These are phyloP conservation scores for Aleiodes sp. DNA, from an alignment of 1,140 invertebrate genomes.

Conservation along the genomic window DNA sequence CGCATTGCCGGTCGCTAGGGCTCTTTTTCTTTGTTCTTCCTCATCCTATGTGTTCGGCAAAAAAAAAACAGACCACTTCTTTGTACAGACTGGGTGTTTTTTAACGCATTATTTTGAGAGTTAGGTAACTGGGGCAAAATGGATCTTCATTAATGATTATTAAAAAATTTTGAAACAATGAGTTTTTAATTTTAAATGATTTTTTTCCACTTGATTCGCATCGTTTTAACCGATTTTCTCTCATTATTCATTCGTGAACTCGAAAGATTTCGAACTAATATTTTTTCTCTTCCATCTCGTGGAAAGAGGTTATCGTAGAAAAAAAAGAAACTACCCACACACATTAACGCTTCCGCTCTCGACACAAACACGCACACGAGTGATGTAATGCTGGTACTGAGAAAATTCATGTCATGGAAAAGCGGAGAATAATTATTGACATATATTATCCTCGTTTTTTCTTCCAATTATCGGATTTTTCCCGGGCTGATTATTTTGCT, in stretches of 20 bases:
- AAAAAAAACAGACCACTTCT: neutral
- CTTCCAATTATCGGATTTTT: neutral
- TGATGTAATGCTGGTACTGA: conserved; percentile 20
- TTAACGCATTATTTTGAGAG: neutral
- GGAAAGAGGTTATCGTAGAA: conserved; percentile 16
- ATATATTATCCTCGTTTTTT: neutral
- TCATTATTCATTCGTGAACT: neutral
- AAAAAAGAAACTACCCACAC: neutral
- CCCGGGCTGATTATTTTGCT: neutral
- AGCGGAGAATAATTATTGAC: conserved; percentile 5
- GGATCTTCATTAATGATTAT: no score
- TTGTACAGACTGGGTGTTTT: conserved; percentile 5
- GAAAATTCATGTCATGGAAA: conserved; percentile 11
- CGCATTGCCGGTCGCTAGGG: conserved; percentile 35
- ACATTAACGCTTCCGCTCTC: no score
- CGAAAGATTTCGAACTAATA: neutral
- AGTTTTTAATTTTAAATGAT: no score
- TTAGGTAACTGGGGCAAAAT: no score
- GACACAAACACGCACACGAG: conserved; percentile 7
- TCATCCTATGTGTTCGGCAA: neutral
- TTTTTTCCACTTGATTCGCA: no score
- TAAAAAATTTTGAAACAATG: no score
- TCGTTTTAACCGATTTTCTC: no score
- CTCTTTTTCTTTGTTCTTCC: conserved; percentile 28
- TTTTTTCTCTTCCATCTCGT: neutral